Conservation (phyloP, 2,113 vertebrate species). For the Parotia lawesii region DNA sequence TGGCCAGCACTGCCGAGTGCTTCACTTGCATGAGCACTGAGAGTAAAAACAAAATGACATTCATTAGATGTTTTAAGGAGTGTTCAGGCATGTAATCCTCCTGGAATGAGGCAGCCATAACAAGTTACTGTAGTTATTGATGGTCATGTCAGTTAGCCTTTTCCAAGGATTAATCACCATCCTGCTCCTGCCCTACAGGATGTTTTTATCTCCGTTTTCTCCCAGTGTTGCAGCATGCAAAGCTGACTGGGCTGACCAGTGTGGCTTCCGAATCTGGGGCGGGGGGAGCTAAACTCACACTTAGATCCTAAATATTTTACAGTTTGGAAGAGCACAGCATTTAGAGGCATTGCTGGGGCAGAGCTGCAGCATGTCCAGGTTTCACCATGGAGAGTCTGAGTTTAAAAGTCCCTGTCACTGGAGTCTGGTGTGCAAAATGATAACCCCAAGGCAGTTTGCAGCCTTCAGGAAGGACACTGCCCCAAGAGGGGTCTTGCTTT, state of each 20-base stretch:
- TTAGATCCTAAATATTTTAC: neutral
- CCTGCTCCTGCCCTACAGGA: constrained; percentile 50
- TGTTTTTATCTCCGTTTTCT: constrained; percentile 58
- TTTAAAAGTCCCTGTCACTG: neutral
- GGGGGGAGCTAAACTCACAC: neutral
- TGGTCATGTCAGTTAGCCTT: constrained; percentile 63
- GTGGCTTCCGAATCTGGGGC: neutral
- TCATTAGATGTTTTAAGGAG: constrained; percentile 70
- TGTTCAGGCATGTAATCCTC: constrained; percentile 71
- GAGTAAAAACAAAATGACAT: constrained; percentile 68
- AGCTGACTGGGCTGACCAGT: neutral
- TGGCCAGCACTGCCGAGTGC: constrained; percentile 22
- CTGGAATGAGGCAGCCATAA: constrained; percentile 71
- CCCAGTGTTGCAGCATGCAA: neutral
- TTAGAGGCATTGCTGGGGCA: neutral
- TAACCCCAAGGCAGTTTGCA: neutral
- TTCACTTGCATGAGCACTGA: constrained; percentile 55
- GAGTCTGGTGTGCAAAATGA: neutral
- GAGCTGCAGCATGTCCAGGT: neutral
- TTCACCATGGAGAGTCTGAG: neutral
- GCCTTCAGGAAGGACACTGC: neutral
- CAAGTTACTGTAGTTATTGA: constrained; percentile 73
- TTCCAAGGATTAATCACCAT: constrained; percentile 67
- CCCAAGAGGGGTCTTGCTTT: neutral
- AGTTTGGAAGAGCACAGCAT: neutral